phyloP scores from a whole-genome alignment of 2,888 invertebrate genomes.

The Anthrax anthrax region DNA sequence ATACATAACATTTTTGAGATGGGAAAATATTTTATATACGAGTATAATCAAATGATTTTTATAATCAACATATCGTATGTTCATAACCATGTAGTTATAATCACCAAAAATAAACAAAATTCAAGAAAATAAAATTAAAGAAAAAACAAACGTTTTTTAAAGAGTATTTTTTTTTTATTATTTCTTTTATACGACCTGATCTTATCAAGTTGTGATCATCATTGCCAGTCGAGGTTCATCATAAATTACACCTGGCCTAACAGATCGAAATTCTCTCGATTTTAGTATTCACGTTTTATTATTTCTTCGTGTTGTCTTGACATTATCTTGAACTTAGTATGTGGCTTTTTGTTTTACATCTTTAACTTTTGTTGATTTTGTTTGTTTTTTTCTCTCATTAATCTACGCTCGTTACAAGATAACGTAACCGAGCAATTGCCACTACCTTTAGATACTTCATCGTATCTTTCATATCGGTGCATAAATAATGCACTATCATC shows the following conservation, averaged over 20 bases:
- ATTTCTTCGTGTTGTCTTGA: slow-evolving; percentile 8
- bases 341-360: slow-evolving; percentile 8
- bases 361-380: not conserved
- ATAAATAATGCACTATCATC: too few species aligned
- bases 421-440: slow-evolving; percentile 12
- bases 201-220: slow-evolving; percentile 10
- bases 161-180: too few species aligned
- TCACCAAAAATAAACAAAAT: too few species aligned
- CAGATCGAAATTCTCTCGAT: slow-evolving; percentile 8
- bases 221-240: slow-evolving; percentile 7
- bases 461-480: too few species aligned
- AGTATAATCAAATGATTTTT: too few species aligned
- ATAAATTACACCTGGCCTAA: slow-evolving; percentile 11
- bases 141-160: too few species aligned
- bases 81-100: too few species aligned
- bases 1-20: too few species aligned
- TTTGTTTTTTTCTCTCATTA: not conserved
- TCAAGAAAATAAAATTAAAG: too few species aligned
- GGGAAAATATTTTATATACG: too few species aligned
- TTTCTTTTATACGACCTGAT: slow-evolving; percentile 1
- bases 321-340: slow-evolving; percentile 7
- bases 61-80: too few species aligned
- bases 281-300: slow-evolving; percentile 4
- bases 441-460: slow-evolving; percentile 6
- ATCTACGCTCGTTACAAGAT: slow-evolving; percentile 10